phyloP scores from a whole-genome alignment of 53 echinoderm and acorn worm genomes.

The Holothuria scabra region DNA sequence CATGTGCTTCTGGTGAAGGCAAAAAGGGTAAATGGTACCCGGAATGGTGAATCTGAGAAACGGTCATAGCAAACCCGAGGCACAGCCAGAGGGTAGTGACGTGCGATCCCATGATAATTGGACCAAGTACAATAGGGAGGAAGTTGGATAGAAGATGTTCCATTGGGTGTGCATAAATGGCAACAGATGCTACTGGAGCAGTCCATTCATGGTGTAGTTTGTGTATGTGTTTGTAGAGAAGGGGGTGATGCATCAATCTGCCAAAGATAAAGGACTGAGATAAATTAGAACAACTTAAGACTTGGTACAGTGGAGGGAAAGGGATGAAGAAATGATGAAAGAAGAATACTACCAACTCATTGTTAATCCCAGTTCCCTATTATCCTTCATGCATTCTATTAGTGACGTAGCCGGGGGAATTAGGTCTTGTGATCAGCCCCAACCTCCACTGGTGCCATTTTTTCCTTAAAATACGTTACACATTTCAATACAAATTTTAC shows the following conservation, averaged over 20 bases:
- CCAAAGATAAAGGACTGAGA: neutral
- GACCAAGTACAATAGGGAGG: slow-evolving; percentile 65
- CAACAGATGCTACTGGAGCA: slow-evolving; percentile 71
- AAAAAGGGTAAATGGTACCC: slow-evolving; percentile 87
- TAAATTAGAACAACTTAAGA: no score
- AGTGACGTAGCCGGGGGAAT: no score
- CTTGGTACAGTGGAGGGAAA: no score
- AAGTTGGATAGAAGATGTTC: slow-evolving; percentile 75
- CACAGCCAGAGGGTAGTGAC: slow-evolving; percentile 60
- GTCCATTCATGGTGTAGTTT: slow-evolving; percentile 93
- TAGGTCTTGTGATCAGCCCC: no score
- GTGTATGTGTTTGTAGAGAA: slow-evolving; percentile 74
- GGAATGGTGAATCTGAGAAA: slow-evolving; percentile 62
- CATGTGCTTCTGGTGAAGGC: slow-evolving; percentile 82
- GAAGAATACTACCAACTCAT: no score
- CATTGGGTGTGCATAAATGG: slow-evolving; percentile 73
- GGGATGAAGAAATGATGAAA: neutral
- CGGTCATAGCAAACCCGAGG: slow-evolving; percentile 60
- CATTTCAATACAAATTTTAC: no score
- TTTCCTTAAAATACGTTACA: no score
- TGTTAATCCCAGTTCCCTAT: no score
- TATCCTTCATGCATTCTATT: no score
- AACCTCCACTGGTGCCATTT: no score
- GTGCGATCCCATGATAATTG: slow-evolving; percentile 77
- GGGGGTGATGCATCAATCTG: slow-evolving; percentile 73